Evolutionary conservation across 2,113 vertebrate genomes (phyloP).

Genomic region (Saguinus midas): DNA sequence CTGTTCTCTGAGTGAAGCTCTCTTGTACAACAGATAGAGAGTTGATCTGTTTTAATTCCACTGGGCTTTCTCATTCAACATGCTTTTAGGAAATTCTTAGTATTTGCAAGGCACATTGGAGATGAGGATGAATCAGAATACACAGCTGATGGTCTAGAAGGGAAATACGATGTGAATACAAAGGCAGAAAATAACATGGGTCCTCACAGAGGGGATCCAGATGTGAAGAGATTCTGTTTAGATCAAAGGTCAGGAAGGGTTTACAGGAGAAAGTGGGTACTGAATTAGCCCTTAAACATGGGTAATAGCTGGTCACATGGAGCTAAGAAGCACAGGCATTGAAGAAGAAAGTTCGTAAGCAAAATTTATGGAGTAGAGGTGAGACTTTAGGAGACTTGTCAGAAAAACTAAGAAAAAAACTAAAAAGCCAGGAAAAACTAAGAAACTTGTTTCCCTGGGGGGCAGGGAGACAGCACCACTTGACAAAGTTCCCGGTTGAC

Average conservation of each 20-base stretch:
- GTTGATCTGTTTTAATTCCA: not conserved
- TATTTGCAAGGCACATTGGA: not conserved
- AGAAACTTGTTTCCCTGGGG: too few relatives aligned
- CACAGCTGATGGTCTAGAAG: not conserved
- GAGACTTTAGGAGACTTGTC: not conserved
- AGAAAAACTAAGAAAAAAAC: not conserved
- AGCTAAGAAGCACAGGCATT: not conserved
- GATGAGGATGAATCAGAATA: constrained; percentile 13
- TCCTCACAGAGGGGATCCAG: not conserved
- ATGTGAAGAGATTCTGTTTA: not conserved
- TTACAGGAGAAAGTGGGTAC: not conserved
- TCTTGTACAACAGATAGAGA: not conserved
- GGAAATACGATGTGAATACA: not conserved
- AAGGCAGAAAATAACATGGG: not conserved
- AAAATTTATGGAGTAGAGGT: not conserved
- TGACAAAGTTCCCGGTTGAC: not conserved
- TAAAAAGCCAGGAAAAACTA: too few relatives aligned
- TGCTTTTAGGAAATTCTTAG: not conserved
- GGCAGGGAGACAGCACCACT: not conserved
- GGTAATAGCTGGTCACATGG: not conserved
- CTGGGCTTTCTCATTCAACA: not conserved
- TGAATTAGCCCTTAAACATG: not conserved
- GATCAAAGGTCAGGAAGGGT: not conserved
- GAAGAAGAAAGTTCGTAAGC: not conserved
- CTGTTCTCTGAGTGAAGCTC: not conserved